phyloP scores from a whole-genome alignment of 1,140 invertebrate species.

The Drosophila chauvacae region DNA sequence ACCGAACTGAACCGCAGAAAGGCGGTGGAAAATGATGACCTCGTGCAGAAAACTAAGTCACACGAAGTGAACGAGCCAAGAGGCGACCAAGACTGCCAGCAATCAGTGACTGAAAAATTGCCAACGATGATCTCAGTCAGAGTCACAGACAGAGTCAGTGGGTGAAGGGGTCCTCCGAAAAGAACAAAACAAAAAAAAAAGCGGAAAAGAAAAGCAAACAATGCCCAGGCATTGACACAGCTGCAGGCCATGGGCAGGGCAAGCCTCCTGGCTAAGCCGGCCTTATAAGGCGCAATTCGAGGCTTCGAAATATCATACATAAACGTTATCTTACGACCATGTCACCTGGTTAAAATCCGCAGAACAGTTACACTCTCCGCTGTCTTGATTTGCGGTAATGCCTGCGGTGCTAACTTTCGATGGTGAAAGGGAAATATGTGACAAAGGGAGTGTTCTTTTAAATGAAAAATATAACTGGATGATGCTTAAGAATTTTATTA shows the following conservation, averaged over 20 bases:
- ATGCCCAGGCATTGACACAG: slow-evolving; percentile 66
- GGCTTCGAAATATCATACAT: slow-evolving; percentile 39
- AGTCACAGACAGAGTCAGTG: slow-evolving; percentile 12
- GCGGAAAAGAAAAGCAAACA: slow-evolving; percentile 15
- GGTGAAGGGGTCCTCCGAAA: slow-evolving; percentile 16
- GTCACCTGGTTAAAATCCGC: slow-evolving; percentile 35
- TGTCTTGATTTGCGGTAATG: slow-evolving; percentile 42
- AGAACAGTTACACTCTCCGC: slow-evolving; percentile 54
- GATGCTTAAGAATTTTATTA: too few relatives aligned
- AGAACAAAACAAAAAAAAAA: neutral
- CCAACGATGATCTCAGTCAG: slow-evolving; percentile 50
- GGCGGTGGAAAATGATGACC: slow-evolving; percentile 63
- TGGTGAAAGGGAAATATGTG: slow-evolving; percentile 10
- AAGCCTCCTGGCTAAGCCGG: slow-evolving; percentile 50
- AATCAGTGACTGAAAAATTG: slow-evolving; percentile 75
- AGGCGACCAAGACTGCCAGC: slow-evolving; percentile 37
- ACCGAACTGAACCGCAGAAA: slow-evolving; percentile 9
- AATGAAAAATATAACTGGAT: neutral
- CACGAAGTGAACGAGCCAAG: slow-evolving; percentile 56
- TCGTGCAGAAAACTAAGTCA: slow-evolving; percentile 79
- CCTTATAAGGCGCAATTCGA: slow-evolving; percentile 43
- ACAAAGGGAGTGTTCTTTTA: neutral
- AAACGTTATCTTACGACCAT: slow-evolving; percentile 50
- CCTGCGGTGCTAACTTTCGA: slow-evolving; percentile 5
- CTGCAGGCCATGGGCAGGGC: slow-evolving; percentile 56